Base-by-base conservation (phyloP, 2,113 vertebrate genomes). In the Lutjanus erythropterus region DNA sequence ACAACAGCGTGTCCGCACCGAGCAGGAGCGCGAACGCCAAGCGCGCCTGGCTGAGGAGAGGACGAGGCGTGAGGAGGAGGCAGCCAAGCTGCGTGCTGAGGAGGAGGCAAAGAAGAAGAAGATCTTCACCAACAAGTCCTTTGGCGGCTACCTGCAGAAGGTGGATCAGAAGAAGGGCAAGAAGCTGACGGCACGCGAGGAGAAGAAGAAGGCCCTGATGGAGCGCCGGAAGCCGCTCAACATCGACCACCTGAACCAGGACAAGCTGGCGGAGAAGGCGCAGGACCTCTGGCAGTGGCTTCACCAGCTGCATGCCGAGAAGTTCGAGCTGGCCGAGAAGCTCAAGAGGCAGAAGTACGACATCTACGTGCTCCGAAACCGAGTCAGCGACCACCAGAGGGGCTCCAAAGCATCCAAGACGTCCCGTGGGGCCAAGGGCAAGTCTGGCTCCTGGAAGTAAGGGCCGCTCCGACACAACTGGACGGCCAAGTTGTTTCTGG, bases 321-420 rank as follows among this genome's bases (percentile, higher is more conserved):
- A 98, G 89, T 99, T 98, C 7, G 97, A 99, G 77, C 89, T 99
- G 52, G 95, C 95, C 25, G 98, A 99, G 56, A 97, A 96, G 85
- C 96, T 99, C 88, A 99, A 98, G 93, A 93, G 92, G 87, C 98
- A 99, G 94, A 99, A 98, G 93, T 99, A 99, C 0, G 97, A 99
- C 90, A 97, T 99, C 90, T 95, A 96, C 0, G 96, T 99, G 65
- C 96, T 99, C 47, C 92, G 97, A 3, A 99, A 99, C 86, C 95
- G 98, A 0, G 96, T 99, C 74, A 98, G 90, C 0, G 97, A 99
- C 84, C 97, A 99, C 81, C 97, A 99, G 94, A 96, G 97, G 84
- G 95, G 89, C 79, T 92, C 97, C 93, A 99, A 95, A 92, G 95
- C 85, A 0, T 72, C 81, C n/a, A 96, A 96, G 90, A 88, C 86